Conservation (phyloP, 1,140 invertebrate genomes). For the Meloidogyne floridensis region DNA sequence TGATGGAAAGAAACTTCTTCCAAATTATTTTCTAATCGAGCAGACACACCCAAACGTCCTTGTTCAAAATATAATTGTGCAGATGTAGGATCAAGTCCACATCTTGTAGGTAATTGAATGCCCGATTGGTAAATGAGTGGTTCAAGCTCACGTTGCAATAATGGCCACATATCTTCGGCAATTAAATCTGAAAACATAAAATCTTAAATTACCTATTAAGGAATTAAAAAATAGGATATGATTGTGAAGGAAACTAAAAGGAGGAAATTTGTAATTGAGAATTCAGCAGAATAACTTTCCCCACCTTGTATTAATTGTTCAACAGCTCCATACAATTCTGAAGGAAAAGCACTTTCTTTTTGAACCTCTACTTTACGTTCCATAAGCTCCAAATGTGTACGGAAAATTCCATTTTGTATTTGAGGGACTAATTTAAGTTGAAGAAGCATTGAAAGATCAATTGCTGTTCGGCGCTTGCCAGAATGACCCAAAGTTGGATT, state of each 20-base stretch:
- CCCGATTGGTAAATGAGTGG: conserved; percentile 57
- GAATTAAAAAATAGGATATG: conserved; percentile 8
- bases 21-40: conserved; percentile 45
- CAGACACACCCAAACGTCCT: conserved; percentile 54
- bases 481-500: conserved; percentile 46
- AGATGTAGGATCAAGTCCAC: conserved; percentile 60
- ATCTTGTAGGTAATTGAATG: conserved; percentile 50
- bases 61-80: conserved; percentile 51
- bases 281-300: background rate
- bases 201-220: conserved; percentile 14
- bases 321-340: conserved; percentile 55
- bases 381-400: conserved; percentile 57
- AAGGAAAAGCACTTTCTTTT: conserved; percentile 58
- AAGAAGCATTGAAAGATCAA: conserved; percentile 50
- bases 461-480: conserved; percentile 47
- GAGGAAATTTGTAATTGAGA: background rate
- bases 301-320: conserved; percentile 61
- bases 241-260: background rate
- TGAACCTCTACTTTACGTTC: conserved; percentile 59
- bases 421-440: conserved; percentile 51
- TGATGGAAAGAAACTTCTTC: conserved; percentile 35
- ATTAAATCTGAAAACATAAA: conserved; percentile 58
- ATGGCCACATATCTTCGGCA: conserved; percentile 64
- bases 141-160: conserved; percentile 58
- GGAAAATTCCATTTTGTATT: conserved; percentile 60